Base-by-base conservation (phyloP, 92 coral and sea anemone genomes). In the Muricea muricata region DNA sequence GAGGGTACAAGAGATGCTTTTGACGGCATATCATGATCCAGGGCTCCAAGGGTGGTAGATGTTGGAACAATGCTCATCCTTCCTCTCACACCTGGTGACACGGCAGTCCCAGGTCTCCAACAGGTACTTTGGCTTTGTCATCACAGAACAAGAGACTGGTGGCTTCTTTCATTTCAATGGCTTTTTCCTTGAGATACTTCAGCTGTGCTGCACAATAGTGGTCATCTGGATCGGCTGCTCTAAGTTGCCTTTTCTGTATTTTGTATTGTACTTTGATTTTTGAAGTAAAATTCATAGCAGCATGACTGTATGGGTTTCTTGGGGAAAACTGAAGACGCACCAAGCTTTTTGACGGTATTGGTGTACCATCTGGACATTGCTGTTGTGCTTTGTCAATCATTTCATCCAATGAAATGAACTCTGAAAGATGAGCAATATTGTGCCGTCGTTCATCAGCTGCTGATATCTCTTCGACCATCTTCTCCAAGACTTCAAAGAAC, bases 91-190 rank as follows among this genome's bases (percentile, higher is more conserved):
- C n/a, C n/a, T n/a, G n/a, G n/a, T n/a, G n/a, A n/a, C n/a, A n/a
- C n/a, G n/a, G n/a, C n/a, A n/a, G n/a, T n/a, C n/a, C n/a, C n/a
- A n/a, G n/a, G n/a, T n/a, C n/a, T n/a, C n/a, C n/a, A n/a, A n/a
- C 15, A 45, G 52, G 52, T 45, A 58, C 67, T 58, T 58, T 58
- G 67, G 67, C 67, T 20, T 58, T 58, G 67, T 58, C 67, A 25
- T 58, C 67, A 58, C 67, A 58, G 67, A 58, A 58, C 67, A 58
- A 58, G 29, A n/a, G n/a, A n/a, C n/a, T n/a, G n/a, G n/a, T n/a
- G n/a, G n/a, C 33, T 63, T 63, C 70, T 63, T 63, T 63, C 70
- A 63, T n/a, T 63, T 63, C 70, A 25, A 63, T 31, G 32, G 70
- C 70, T 63, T 63, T 63, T 25, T 63, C 7, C 3, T 18, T 63